Conservation (phyloP, 2,113 vertebrate species). For the Entomyzon cyanotis region DNA sequence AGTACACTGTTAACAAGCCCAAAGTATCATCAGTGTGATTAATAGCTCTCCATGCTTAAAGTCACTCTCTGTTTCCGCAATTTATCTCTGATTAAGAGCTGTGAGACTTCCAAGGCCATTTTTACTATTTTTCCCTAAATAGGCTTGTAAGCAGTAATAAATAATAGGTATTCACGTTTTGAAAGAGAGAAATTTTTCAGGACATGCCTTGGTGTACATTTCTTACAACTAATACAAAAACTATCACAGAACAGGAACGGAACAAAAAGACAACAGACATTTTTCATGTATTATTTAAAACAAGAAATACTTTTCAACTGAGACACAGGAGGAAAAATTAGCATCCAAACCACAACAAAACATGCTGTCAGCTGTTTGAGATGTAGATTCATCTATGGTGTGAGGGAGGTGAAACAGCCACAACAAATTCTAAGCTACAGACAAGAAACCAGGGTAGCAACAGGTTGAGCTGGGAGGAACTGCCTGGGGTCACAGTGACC, state of each 20-base stretch:
- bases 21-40: slow-evolving; percentile 30
- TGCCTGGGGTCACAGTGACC: background rate
- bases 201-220: slow-evolving; percentile 37
- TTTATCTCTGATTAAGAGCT: slow-evolving; percentile 55
- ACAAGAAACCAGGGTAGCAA: background rate
- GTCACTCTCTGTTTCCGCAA: background rate
- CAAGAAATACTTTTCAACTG: slow-evolving; percentile 36
- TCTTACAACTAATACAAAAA: slow-evolving; percentile 43
- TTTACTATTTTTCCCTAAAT: slow-evolving; percentile 26
- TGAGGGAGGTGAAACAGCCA: slow-evolving; percentile 27
- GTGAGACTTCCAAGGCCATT: slow-evolving; percentile 8
- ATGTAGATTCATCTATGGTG: slow-evolving; percentile 13
- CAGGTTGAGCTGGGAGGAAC: background rate
- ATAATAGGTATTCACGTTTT: background rate
- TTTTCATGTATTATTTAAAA: slow-evolving; percentile 43
- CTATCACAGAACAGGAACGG: slow-evolving; percentile 14
- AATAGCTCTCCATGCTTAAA: slow-evolving; percentile 24
- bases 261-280: slow-evolving; percentile 42
- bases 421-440: background rate
- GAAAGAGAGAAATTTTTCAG: slow-evolving; percentile 30
- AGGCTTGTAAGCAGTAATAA: slow-evolving; percentile 46
- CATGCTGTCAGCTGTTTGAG: slow-evolving; percentile 62
- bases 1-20: background rate
- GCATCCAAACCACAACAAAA: slow-evolving; percentile 43
- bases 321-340: slow-evolving; percentile 18